phyloP scores from a whole-genome alignment of 2,797 vertebrate genomes.

The Peromyscus attwateri region DNA sequence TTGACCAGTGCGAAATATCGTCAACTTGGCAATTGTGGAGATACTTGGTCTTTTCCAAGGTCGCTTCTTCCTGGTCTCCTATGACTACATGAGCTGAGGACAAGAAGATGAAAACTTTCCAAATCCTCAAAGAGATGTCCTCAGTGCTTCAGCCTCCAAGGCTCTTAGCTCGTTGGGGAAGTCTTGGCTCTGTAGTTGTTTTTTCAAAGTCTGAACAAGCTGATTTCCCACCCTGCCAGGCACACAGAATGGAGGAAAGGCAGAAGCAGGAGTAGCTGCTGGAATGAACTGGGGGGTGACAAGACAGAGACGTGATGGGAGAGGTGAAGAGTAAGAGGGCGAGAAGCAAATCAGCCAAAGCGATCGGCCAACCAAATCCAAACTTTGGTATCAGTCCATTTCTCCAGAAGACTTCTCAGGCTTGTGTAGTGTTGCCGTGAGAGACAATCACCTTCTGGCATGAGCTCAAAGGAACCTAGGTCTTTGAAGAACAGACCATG shows the following conservation, averaged over 20 bases:
- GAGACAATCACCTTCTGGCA: background rate
- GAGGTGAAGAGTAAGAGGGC: background rate
- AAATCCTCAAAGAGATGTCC: conserved; percentile 21
- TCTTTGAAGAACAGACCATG: background rate
- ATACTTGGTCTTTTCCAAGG: background rate
- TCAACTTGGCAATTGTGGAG: background rate
- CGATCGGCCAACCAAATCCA: background rate
- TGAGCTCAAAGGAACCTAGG: background rate
- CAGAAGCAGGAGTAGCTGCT: background rate
- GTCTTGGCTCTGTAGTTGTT: background rate
- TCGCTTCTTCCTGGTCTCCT: background rate
- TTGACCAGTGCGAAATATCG: background rate
- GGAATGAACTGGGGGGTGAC: background rate
- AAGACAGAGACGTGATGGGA: background rate
- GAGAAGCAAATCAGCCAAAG: background rate
- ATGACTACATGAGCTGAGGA: background rate
- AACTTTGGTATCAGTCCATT: background rate
- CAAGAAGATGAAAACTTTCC: background rate
- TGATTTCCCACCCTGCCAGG: background rate
- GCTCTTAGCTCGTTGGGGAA: background rate
- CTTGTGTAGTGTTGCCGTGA: background rate
- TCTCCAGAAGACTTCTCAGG: background rate
- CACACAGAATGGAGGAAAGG: background rate
- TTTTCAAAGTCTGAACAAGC: background rate
- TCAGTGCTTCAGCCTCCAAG: background rate